Conservation (phyloP, 2,797 vertebrate genomes). For the Columba guinea region DNA sequence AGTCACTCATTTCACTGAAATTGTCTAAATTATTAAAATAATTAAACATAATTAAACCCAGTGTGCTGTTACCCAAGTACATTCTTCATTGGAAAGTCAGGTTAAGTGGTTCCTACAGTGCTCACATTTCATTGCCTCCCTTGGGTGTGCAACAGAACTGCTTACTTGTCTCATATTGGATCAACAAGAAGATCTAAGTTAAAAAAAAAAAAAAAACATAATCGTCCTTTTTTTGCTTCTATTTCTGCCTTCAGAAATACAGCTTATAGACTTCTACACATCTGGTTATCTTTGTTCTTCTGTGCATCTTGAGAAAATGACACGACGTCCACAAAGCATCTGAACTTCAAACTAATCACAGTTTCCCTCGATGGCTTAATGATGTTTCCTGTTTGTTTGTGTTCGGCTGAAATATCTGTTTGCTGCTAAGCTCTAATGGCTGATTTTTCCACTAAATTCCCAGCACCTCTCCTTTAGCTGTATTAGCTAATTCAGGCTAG, state of each 20-base stretch:
- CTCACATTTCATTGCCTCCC: background rate
- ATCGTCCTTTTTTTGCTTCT: background rate
- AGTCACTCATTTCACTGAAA: background rate
- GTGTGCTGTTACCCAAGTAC: background rate
- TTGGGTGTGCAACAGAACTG: background rate
- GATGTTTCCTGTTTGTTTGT: background rate
- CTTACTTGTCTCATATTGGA: background rate
- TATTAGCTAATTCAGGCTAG: background rate
- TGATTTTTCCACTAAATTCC: background rate
- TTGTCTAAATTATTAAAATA: background rate
- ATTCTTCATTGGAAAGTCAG: background rate
- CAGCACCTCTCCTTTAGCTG: background rate
- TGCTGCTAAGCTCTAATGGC: background rate
- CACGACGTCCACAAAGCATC: background rate
- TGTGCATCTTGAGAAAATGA: background rate
- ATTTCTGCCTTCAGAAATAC: background rate
- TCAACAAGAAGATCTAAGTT: background rate
- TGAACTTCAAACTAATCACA: background rate
- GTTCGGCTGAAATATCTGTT: background rate
- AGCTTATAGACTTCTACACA: background rate
- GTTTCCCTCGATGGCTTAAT: background rate
- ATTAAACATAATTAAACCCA: background rate
- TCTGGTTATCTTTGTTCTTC: background rate
- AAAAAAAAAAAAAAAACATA: background rate
- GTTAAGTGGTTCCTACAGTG: background rate